Evolutionary conservation across 2,113 vertebrate species (phyloP).

Genomic region (Elgaria multicarinata): DNA sequence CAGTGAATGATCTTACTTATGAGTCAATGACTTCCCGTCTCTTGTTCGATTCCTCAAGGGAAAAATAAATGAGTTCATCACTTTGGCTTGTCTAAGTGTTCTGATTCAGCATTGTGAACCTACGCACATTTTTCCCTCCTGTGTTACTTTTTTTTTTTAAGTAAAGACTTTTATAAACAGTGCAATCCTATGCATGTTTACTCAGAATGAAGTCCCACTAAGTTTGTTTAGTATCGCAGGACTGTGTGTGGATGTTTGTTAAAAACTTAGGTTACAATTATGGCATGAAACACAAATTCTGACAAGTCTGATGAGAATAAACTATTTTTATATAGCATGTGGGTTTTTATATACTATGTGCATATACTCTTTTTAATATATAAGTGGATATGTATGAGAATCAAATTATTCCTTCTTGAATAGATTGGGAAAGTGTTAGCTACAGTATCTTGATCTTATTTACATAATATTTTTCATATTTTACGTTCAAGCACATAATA

Average conservation of each 20-base stretch:
- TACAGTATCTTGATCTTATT: slow-evolving; percentile 24
- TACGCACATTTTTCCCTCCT: slow-evolving; percentile 59
- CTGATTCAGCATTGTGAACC: slow-evolving; percentile 72
- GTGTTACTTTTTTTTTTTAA: slow-evolving; percentile 55
- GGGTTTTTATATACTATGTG: slow-evolving; percentile 51
- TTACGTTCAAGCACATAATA: slow-evolving; percentile 29
- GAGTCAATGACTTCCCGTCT: slow-evolving; percentile 82
- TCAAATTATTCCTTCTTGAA: slow-evolving; percentile 57
- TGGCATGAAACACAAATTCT: slow-evolving; percentile 65
- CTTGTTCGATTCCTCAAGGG: slow-evolving; percentile 74
- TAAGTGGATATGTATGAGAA: slow-evolving; percentile 54
- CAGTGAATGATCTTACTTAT: slow-evolving; percentile 77
- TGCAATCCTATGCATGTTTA: slow-evolving; percentile 50
- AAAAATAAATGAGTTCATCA: slow-evolving; percentile 74
- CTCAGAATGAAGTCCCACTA: slow-evolving; percentile 12
- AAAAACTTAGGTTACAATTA: slow-evolving; percentile 62
- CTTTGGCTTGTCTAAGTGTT: slow-evolving; percentile 56
- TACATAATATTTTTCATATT: slow-evolving; percentile 26
- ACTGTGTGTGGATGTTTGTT: neutral
- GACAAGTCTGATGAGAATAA: slow-evolving; percentile 66
- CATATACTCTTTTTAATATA: neutral
- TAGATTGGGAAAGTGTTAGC: slow-evolving; percentile 50
- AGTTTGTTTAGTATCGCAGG: neutral
- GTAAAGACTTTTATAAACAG: slow-evolving; percentile 51
- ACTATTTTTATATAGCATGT: slow-evolving; percentile 44